Percentiles rank a stretch among this genome's conserved stretches.
These are phyloP conservation scores for Acrocephalus kingi DNA, from an alignment of 2,113 vertebrate genomes.

Conservation along the genomic window DNA sequence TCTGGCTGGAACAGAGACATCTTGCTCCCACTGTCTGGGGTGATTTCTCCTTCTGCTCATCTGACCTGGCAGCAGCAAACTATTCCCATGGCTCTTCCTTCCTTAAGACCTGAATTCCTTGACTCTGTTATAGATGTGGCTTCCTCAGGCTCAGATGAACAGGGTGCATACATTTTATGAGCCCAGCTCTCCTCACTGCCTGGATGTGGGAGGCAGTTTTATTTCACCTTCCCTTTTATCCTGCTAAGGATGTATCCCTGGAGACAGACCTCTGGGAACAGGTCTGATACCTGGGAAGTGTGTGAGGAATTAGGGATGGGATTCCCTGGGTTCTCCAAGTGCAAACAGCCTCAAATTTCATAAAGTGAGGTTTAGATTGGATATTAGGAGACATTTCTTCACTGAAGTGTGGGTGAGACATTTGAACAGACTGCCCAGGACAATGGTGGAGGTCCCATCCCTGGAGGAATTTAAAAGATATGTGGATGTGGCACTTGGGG, in stretches of 20 bases:
- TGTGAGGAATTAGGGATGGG: not conserved
- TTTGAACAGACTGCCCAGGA: not conserved
- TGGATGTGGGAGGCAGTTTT: not conserved
- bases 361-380: not conserved
- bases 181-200: not conserved
- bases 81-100: not conserved
- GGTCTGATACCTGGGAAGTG: not conserved
- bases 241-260: not conserved
- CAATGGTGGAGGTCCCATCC: too few species aligned
- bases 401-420: not conserved
- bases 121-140: accelerated
- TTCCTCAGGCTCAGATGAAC: not conserved
- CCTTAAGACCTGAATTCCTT: not conserved
- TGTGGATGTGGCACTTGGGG: not conserved
- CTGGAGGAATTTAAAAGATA: not conserved
- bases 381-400: not conserved
- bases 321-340: not conserved
- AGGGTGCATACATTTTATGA: not conserved
- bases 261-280: not conserved
- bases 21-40: not conserved
- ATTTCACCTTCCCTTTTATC: not conserved
- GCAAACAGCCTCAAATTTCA: not conserved
- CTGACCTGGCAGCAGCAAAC: not conserved
- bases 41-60: not conserved
- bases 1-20: not conserved